Conservation (phyloP, 92 coral and sea anemone species). For the Desmophyllum pertusum region DNA sequence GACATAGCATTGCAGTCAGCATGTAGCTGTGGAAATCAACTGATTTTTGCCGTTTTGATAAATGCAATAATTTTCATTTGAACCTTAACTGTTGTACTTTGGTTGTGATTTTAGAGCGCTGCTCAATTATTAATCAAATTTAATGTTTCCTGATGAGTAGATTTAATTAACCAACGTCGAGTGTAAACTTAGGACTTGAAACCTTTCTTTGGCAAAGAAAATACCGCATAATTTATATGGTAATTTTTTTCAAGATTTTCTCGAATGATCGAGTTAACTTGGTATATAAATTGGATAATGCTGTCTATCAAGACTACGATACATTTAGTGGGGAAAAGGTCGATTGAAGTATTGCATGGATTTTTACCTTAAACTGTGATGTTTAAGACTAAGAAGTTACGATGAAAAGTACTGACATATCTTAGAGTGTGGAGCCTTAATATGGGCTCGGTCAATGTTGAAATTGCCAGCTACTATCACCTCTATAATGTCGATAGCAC, state of each 20-base stretch:
- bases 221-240: background rate
- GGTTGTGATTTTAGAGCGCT: background rate
- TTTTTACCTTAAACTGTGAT: background rate
- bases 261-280: too few species aligned
- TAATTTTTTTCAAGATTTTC: too few species aligned
- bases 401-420: background rate
- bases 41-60: background rate
- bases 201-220: background rate
- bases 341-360: background rate
- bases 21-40: background rate
- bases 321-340: background rate
- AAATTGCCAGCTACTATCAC: too few species aligned
- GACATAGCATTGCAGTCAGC: too few species aligned
- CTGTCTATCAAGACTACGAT: too few species aligned
- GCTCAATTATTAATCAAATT: background rate
- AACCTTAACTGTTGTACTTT: background rate
- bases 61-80: background rate
- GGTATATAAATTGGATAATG: background rate
- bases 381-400: background rate
- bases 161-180: background rate
- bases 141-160: background rate
- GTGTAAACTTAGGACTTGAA: background rate
- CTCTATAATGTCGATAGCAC: background rate
- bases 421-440: background rate
- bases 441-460: too few species aligned